Conservation (phyloP, 2,888 invertebrate genomes). For the Erannis defoliaria region DNA sequence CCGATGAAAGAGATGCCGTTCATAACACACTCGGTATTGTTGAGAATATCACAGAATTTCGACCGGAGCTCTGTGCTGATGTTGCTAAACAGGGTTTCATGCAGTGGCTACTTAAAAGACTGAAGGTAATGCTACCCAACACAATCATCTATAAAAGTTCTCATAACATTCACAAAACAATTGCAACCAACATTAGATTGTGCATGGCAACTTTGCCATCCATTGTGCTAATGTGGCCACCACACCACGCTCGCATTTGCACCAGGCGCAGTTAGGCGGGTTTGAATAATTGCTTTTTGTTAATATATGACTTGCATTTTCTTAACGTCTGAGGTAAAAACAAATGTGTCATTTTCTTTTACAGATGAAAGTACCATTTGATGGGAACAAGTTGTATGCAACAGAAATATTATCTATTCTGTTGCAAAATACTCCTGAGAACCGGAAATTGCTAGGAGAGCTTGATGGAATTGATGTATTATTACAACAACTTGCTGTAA, state of each 20-base stretch:
- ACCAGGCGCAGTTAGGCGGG: too few relatives aligned
- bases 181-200: too few relatives aligned
- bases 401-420: conserved; percentile 98
- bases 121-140: conserved; percentile 86
- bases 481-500: conserved; percentile 96
- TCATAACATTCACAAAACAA: too few relatives aligned
- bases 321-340: too few relatives aligned
- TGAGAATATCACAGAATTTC: conserved; percentile 97
- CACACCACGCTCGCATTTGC: too few relatives aligned
- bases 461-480: conserved; percentile 98
- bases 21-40: conserved; percentile 97
- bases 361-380: conserved; percentile 94
- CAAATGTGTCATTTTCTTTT: conserved; percentile 36
- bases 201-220: too few relatives aligned
- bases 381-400: conserved; percentile 97
- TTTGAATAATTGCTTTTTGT: too few relatives aligned
- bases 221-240: too few relatives aligned
- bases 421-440: conserved; percentile 95
- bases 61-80: conserved; percentile 93
- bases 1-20: conserved; percentile 98
- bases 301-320: background rate
- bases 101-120: conserved; percentile 96
- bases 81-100: conserved; percentile 96
- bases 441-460: conserved; percentile 94
- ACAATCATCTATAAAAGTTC: too few relatives aligned